Percentiles rank a stretch among this genome's conserved stretches.
These are phyloP conservation scores for Dreissena rostriformis DNA, from an alignment of 1,140 invertebrate species.

Conservation along the genomic window DNA sequence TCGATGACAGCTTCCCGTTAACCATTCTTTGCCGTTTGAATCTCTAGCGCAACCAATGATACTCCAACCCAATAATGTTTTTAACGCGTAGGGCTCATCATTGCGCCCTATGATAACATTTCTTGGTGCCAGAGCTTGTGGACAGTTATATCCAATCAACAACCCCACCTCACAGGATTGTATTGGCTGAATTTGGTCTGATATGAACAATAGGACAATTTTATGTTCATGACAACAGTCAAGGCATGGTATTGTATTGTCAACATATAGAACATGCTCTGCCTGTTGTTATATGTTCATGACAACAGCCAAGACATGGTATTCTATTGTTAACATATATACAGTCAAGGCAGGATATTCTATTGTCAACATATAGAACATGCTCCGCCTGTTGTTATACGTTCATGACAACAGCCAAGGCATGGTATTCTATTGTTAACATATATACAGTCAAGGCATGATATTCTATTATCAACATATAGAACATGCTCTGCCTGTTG, in stretches of 20 bases:
- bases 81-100: slow-evolving; percentile 38
- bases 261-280: neutral
- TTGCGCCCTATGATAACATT: slow-evolving; percentile 12
- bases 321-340: too few species aligned
- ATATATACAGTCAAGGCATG: too few species aligned
- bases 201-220: neutral
- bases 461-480: too few species aligned
- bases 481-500: too few species aligned
- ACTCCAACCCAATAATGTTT: slow-evolving; percentile 55
- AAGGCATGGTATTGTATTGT: neutral
- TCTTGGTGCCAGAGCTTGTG: slow-evolving; percentile 40
- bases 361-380: too few species aligned
- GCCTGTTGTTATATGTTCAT: slow-evolving; percentile 18
- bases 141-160: slow-evolving; percentile 51
- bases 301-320: too few species aligned
- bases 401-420: too few species aligned
- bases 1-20: slow-evolving; percentile 7
- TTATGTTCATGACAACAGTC: neutral
- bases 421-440: too few species aligned
- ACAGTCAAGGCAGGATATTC: too few species aligned
- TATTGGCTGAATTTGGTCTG: slow-evolving; percentile 30
- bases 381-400: too few species aligned
- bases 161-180: slow-evolving; percentile 63
- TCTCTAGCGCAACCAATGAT: slow-evolving; percentile 19
- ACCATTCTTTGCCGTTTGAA: neutral